phyloP scores from a whole-genome alignment of 2,797 vertebrate species.

The Prunella strophiata region DNA sequence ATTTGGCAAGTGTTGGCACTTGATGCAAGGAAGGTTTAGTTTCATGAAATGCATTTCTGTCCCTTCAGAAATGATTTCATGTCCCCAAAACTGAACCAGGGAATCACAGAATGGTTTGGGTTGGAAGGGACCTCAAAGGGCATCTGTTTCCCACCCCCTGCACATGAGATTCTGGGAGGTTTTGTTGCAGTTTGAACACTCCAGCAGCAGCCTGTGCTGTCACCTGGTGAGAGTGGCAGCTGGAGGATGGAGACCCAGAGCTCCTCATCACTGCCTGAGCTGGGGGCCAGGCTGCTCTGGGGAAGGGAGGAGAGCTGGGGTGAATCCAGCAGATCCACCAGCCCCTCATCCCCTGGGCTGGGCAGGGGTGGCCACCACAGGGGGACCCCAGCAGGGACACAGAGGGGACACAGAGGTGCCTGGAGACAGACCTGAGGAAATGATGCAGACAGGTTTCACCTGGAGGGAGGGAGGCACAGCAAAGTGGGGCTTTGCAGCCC shows the following conservation, averaged over 20 bases:
- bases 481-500: too few relatives aligned
- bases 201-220: not conserved
- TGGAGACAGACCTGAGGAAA: too few relatives aligned
- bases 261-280: too few relatives aligned
- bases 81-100: not conserved
- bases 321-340: too few relatives aligned
- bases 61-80: not conserved
- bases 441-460: too few relatives aligned
- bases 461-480: too few relatives aligned
- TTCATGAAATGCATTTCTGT: not conserved
- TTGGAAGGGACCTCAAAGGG: not conserved
- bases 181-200: accelerated
- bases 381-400: too few relatives aligned
- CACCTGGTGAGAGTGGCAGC: not conserved
- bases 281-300: too few relatives aligned
- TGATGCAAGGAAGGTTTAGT: not conserved
- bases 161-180: not conserved
- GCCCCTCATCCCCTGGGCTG: too few relatives aligned
- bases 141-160: not conserved
- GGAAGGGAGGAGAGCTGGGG: too few relatives aligned
- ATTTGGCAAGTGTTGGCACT: not conserved
- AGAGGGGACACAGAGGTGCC: too few relatives aligned
- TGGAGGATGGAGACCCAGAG: not conserved
- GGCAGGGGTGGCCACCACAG: too few relatives aligned
- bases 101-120: not conserved